Evolutionary conservation across 2,797 vertebrate species (phyloP).

Genomic region (Anniella stebbinsi): DNA sequence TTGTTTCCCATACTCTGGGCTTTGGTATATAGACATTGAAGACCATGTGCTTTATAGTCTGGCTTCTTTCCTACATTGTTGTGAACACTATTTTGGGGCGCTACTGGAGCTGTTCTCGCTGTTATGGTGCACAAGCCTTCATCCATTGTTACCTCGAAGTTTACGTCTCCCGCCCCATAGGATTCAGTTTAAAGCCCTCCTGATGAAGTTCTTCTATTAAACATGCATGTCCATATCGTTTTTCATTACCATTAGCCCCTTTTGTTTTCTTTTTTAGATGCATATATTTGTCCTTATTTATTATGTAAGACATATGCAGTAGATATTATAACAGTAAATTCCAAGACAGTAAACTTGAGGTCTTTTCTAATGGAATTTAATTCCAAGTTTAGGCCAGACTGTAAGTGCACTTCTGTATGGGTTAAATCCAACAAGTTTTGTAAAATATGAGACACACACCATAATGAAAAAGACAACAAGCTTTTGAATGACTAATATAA

Average conservation of each 20-base stretch:
- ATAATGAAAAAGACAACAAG: background rate
- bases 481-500: background rate
- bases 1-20: too few relatives aligned
- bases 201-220: background rate
- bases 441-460: background rate
- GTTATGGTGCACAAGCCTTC: too few relatives aligned
- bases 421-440: background rate
- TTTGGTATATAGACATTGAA: too few relatives aligned
- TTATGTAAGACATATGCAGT: background rate
- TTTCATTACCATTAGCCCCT: background rate
- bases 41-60: too few relatives aligned
- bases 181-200: too few relatives aligned
- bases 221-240: background rate
- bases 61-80: too few relatives aligned
- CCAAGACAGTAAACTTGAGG: too few relatives aligned
- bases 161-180: too few relatives aligned
- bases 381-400: background rate
- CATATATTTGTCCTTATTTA: background rate
- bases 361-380: background rate
- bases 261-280: too few relatives aligned
- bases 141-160: too few relatives aligned
- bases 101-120: too few relatives aligned
- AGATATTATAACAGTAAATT: background rate
- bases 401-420: background rate
- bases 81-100: too few relatives aligned